Evolutionary conservation across 2,113 vertebrate species (phyloP).

Genomic region (Phyllopteryx taeniolatus): DNA sequence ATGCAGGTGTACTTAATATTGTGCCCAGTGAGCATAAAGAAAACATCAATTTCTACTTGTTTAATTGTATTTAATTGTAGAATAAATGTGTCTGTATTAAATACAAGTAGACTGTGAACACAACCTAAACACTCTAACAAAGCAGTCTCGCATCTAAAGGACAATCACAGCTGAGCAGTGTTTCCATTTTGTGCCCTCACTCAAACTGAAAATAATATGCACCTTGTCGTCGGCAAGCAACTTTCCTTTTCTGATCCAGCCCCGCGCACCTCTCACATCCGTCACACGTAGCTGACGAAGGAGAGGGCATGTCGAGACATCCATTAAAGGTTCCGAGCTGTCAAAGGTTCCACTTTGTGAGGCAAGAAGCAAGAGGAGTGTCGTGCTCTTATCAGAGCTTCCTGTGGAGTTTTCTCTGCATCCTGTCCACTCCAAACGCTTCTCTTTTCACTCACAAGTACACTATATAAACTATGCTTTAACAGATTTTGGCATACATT

Average conservation of each 20-base stretch:
- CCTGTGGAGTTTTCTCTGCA: slow-evolving; percentile 70
- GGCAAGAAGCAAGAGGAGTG: slow-evolving; percentile 67
- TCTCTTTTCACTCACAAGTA: slow-evolving; percentile 51
- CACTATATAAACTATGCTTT: slow-evolving; percentile 22
- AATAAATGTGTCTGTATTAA: neutral
- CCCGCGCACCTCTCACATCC: slow-evolving; percentile 54
- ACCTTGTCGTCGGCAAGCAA: slow-evolving; percentile 65
- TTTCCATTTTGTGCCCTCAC: slow-evolving; percentile 63
- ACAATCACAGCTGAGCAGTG: slow-evolving; percentile 40
- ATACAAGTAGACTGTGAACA: neutral
- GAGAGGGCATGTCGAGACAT: slow-evolving; percentile 68
- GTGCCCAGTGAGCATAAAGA: neutral
- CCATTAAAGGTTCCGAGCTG: slow-evolving; percentile 75
- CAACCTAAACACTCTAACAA: slow-evolving; percentile 27
- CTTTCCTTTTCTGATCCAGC: slow-evolving; percentile 63
- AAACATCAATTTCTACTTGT: neutral
- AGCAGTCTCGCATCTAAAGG: slow-evolving; percentile 55
- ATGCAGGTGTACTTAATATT: neutral
- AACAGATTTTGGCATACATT: neutral
- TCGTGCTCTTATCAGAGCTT: slow-evolving; percentile 73
- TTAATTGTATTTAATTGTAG: neutral
- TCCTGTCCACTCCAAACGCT: slow-evolving; percentile 69
- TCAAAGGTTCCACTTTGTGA: slow-evolving; percentile 76
- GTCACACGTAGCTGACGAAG: slow-evolving; percentile 60
- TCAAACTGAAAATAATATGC: slow-evolving; percentile 67